These are phyloP conservation scores for Xerus rutilus DNA, from an alignment of 2,797 vertebrate species.

Conservation along the genomic window DNA sequence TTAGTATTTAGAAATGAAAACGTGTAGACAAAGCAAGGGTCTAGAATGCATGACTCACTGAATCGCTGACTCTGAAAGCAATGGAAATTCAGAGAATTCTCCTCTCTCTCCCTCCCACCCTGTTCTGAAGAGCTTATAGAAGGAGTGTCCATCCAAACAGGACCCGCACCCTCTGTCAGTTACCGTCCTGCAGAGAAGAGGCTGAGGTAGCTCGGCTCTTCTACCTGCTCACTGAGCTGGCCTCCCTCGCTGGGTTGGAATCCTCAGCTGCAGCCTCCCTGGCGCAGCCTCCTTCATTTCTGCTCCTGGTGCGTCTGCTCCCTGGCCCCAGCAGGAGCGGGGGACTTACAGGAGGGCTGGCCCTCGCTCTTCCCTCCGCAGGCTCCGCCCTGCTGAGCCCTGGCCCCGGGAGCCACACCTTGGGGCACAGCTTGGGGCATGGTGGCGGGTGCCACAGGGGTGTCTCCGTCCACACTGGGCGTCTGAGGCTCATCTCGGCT, in stretches of 20 bases:
- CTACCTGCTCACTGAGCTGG: not conserved
- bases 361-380: rapidly evolving
- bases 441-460: not conserved
- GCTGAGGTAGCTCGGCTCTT: not conserved
- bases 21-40: slow-evolving; percentile 86
- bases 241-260: not conserved
- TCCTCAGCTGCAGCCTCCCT: not conserved
- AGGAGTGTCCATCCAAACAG: slow-evolving; percentile 63
- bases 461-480: not conserved
- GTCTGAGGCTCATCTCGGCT: not conserved
- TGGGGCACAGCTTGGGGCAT: too few species aligned
- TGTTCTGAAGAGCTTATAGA: slow-evolving; percentile 72
- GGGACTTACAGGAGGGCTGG: not conserved
- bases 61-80: slow-evolving; percentile 86
- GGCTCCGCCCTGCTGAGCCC: not conserved
- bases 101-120: slow-evolving; percentile 66
- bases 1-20: slow-evolving; percentile 89
- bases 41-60: slow-evolving; percentile 87
- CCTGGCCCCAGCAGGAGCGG: not conserved
- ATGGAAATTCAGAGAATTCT: slow-evolving; percentile 73
- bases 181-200: not conserved
- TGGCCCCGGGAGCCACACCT: not conserved
- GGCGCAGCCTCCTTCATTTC: not conserved
- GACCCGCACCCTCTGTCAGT: not conserved
- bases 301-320: not conserved